phyloP scores from a whole-genome alignment of 2,888 invertebrate genomes.

The Lottia gigantea region DNA sequence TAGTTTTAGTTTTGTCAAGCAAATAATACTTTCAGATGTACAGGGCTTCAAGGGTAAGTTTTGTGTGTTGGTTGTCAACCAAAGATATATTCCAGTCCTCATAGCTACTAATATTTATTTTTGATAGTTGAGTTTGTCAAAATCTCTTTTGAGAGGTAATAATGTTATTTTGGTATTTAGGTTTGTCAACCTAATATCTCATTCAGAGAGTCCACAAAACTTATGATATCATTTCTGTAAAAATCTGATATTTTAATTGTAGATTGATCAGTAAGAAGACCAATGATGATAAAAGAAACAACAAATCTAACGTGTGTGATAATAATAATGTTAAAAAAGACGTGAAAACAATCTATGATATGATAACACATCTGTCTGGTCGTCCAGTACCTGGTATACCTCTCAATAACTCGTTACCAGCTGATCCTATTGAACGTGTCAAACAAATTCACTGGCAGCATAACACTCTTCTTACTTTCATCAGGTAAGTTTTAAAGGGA shows the following conservation, averaged over 20 bases:
- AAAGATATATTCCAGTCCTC: no score
- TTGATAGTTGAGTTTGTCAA: no score
- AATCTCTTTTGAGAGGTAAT: no score
- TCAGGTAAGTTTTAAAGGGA: slow-evolving; percentile 61
- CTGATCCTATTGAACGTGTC: slow-evolving; percentile 62
- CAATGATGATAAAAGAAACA: slow-evolving; percentile 5
- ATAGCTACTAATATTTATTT: no score
- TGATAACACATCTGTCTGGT: slow-evolving; percentile 65
- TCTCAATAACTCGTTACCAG: slow-evolving; percentile 60
- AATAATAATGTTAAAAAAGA: slow-evolving; percentile 61
- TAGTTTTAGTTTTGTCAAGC: no score
- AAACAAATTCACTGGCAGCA: slow-evolving; percentile 68
- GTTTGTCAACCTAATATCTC: no score
- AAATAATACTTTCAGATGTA: no score
- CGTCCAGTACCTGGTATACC: slow-evolving; percentile 65
- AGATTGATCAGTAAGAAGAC: slow-evolving; percentile 30
- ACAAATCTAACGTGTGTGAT: slow-evolving; percentile 41
- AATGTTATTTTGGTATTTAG: no score
- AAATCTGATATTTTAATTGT: neutral
- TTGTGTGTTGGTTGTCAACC: no score
- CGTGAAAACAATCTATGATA: slow-evolving; percentile 67
- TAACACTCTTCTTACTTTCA: slow-evolving; percentile 66
- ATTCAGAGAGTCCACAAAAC: no score
- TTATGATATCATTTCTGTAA: no score
- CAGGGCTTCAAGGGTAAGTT: no score